phyloP scores from a whole-genome alignment of 2,888 invertebrate genomes.

The Stramonita haemastoma region DNA sequence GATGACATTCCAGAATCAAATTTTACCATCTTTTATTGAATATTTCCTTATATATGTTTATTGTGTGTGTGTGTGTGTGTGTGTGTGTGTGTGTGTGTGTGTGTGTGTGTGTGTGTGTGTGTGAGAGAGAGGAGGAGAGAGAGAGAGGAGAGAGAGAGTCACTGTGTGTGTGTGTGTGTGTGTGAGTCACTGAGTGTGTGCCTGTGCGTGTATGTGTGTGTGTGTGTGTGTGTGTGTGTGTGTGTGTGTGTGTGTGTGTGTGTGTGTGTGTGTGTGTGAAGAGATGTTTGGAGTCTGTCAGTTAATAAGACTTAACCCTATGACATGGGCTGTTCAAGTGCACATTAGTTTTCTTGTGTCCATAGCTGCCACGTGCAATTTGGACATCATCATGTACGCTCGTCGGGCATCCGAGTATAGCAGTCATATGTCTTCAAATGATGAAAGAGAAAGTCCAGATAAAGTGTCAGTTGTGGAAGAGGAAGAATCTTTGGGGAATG shows the following conservation, averaged over 20 bases:
- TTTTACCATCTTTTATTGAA: no score
- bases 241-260: background rate
- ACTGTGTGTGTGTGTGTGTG: background rate
- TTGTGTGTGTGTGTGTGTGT: no score
- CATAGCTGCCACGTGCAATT: background rate
- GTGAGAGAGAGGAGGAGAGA: background rate
- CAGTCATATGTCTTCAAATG: conserved; percentile 24
- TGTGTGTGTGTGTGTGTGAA: background rate
- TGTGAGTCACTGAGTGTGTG: background rate
- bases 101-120: background rate
- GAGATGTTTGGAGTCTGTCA: background rate
- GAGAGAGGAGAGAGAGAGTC: background rate
- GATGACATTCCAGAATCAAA: no score
- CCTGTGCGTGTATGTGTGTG: background rate
- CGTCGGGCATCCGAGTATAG: conserved; percentile 2
- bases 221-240: background rate
- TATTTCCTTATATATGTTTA: background rate
- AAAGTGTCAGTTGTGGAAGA: conserved; percentile 9
- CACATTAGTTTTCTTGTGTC: background rate
- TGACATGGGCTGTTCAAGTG: background rate
- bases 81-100: background rate
- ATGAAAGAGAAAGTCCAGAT: conserved; percentile 16
- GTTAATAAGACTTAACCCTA: background rate
- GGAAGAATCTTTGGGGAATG: conserved; percentile 42
- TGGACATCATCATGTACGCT: background rate